Base-by-base conservation (phyloP, 2,797 vertebrate genomes). In the Balearica regulorum region DNA sequence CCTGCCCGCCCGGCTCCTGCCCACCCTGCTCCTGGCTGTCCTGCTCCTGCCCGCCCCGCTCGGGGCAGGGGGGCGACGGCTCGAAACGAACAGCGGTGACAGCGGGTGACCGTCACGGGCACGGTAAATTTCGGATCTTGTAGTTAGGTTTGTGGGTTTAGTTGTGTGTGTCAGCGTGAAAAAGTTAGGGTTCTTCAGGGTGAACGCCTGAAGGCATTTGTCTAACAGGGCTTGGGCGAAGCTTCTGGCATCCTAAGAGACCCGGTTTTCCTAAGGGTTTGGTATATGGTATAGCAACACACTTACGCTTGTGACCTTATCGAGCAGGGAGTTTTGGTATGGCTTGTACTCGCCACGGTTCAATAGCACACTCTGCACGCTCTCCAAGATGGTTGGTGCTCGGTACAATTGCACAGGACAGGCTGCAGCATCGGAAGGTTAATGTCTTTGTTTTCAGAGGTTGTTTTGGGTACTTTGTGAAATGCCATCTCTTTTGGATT, bases 361-460 rank as follows among this genome's bases (percentile, higher is more conserved):
- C 57, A 41, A 25, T 57, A 17, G 31, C 35, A 24, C 6, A 0
- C 14, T n/a, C 8, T 1, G 0, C 33, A 4, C 5, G 13, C 39
- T 39, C 39, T 39, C 39, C 39, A 39, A 22, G 35, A 15, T 4
- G 0, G 39, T 51, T 5, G 25, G 33, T 8, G 43, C 10, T 16
- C 2, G 1, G 0, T 6, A 0, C 6, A 6, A 1, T 0, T 4
- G 6, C 19, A 3, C 29, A 13, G 62, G 39, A 54, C 35, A 1
- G 17, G 15, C 0, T 28, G 62, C 68, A 31, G 79, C 33, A 0
- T 0, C 7, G 44, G 15, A 1, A 5, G 17, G 22, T 22, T 21
- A 3, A 2, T 8, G 9, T 11, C 0, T 41, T n/a, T n/a, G 17
- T 25, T 43, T 31, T 6, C 49, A 11, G 66, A 16, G 55, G 13